Percentiles rank a stretch among this genome's conserved stretches.
Conservation (phyloP, 2,113 vertebrate species). For the Lasiurus cinereus region DNA sequence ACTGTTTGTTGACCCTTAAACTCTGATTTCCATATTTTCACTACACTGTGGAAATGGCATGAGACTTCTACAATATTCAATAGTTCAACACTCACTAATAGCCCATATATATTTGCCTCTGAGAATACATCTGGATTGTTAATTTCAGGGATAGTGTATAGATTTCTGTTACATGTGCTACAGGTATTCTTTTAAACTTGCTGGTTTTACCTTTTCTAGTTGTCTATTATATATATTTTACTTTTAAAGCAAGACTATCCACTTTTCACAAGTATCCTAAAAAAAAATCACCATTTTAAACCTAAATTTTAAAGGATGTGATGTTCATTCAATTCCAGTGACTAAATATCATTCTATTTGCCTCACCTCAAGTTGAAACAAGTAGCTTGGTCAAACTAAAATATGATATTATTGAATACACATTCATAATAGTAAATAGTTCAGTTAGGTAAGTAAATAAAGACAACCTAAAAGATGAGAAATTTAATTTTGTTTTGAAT, state of each 20-base stretch:
- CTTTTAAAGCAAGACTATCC: not conserved
- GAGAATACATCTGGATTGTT: not conserved
- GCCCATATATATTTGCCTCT: not conserved
- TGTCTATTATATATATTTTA: not conserved
- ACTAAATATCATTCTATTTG: not conserved
- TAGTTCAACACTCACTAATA: not conserved
- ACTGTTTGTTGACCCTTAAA: conserved; percentile 19
- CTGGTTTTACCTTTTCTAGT: not conserved
- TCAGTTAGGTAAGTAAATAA: not conserved
- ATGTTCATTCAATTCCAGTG: not conserved
- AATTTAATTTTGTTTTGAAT: not conserved
- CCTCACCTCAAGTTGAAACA: not conserved
- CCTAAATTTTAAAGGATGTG: not conserved
- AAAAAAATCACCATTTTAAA: not conserved
- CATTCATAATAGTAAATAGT: not conserved
- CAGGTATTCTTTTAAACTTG: not conserved
- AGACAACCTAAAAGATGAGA: not conserved
- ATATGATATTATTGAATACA: not conserved
- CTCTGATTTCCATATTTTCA: conserved; percentile 60
- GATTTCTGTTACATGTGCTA: not conserved
- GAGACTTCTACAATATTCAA: conserved; percentile 52
- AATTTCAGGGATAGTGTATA: conserved; percentile 37
- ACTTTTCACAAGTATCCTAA: not conserved
- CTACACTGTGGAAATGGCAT: not conserved
- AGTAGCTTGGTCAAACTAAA: conserved; percentile 19